These are phyloP conservation scores for Sander vitreus DNA, from an alignment of 2,113 vertebrate species.

Conservation along the genomic window DNA sequence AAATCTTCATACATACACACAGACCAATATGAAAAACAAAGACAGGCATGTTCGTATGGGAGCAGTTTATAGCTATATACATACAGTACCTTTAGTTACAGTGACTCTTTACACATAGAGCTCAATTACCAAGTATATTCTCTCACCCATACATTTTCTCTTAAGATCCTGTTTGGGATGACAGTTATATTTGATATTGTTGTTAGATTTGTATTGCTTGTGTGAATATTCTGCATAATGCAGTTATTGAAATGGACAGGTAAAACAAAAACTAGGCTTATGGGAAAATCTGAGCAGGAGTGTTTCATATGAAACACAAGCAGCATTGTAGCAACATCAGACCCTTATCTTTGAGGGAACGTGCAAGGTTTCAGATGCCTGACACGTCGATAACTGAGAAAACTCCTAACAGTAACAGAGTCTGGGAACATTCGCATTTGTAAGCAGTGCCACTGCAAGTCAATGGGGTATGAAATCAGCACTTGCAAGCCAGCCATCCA, in stretches of 20 bases:
- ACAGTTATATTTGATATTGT: background rate
- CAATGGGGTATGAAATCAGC: conserved; percentile 49
- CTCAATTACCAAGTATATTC: conserved; percentile 20
- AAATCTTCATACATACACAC: background rate
- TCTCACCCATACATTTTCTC: conserved; percentile 8
- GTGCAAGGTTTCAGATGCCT: conserved; percentile 5
- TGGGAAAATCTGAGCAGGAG: background rate
- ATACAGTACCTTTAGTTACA: conserved; percentile 56
- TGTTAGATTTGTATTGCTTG: conserved; percentile 35
- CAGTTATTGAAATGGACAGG: background rate
- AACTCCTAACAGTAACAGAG: conserved; percentile 11
- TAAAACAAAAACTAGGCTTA: conserved; percentile 8
- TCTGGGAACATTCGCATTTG: conserved; percentile 39
- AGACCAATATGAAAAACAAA: conserved; percentile 14
- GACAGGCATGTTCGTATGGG: conserved; percentile 28
- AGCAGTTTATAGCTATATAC: conserved; percentile 60
- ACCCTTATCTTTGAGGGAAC: background rate
- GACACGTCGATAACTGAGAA: conserved; percentile 6
- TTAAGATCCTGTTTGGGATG: conserved; percentile 16
- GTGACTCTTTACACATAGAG: conserved; percentile 40
- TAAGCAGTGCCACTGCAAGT: conserved; percentile 30
- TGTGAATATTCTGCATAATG: conserved; percentile 21
- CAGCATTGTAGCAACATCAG: conserved; percentile 12
- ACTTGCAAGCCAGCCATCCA: conserved; percentile 24
- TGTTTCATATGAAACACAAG: conserved; percentile 36